A percentile compares a stretch with the other conserved stretches of the same genome.
Evolutionary conservation across 2,797 vertebrate species (phyloP).

Genomic region (Apogon hyalosoma): DNA sequence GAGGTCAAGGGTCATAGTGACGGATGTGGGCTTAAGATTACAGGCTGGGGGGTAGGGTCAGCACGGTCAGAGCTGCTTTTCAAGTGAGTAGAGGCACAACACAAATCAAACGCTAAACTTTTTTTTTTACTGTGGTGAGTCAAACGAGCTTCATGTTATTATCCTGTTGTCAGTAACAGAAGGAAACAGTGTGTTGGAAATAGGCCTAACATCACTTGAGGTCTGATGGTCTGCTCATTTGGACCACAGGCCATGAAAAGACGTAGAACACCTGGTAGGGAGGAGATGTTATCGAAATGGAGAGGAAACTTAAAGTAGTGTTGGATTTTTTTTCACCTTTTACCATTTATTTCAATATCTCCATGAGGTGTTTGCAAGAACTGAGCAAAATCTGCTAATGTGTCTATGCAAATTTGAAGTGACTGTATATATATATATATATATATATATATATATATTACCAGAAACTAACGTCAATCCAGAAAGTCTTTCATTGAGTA

Average conservation of each 20-base stretch:
- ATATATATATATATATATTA: too few species aligned
- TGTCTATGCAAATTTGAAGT: too few species aligned
- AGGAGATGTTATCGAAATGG: neutral
- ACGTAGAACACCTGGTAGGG: conserved; percentile 14
- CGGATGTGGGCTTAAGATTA: conserved; percentile 67
- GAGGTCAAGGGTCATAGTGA: conserved; percentile 66
- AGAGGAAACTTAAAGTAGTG: neutral
- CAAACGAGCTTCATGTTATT: conserved; percentile 22
- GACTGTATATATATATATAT: too few species aligned
- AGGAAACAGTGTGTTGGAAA: conserved; percentile 10
- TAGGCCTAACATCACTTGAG: neutral
- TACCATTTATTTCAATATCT: too few species aligned
- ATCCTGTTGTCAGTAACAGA: conserved; percentile 24
- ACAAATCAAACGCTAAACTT: conserved; percentile 38
- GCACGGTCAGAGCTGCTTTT: conserved; percentile 40
- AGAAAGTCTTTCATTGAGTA: too few species aligned
- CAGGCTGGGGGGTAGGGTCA: conserved; percentile 51
- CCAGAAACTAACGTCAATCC: too few species aligned
- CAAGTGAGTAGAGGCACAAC: conserved; percentile 43
- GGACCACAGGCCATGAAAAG: conserved; percentile 1
- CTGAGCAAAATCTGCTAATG: too few species aligned
- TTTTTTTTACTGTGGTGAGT: conserved; percentile 29
- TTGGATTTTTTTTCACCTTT: neutral
- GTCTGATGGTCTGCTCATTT: conserved; percentile 6
- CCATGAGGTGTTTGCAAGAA: too few species aligned